phyloP scores from a whole-genome alignment of 2,797 vertebrate genomes.

The Coendou prehensilis region DNA sequence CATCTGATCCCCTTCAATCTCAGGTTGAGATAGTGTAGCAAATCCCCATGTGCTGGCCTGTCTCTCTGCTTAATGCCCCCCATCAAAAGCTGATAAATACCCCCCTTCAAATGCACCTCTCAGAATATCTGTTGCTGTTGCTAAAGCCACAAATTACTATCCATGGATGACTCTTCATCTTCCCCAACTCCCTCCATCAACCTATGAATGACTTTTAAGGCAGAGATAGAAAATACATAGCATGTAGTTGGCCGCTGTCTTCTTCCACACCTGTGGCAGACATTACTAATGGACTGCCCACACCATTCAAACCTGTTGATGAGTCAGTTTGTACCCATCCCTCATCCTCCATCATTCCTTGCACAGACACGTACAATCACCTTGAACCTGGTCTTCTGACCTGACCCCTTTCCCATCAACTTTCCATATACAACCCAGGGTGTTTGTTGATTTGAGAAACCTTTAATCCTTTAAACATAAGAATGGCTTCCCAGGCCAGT shows the following conservation, averaged over 20 bases:
- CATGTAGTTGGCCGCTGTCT: neutral
- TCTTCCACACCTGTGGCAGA: neutral
- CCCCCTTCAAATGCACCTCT: neutral
- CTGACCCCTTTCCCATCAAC: neutral
- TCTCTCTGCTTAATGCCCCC: neutral
- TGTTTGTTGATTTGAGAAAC: neutral
- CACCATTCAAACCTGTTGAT: neutral
- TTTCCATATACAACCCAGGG: neutral
- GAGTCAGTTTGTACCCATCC: neutral
- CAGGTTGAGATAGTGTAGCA: neutral
- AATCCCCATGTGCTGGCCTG: neutral
- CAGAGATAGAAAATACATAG: conserved; percentile 5
- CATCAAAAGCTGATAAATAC: neutral
- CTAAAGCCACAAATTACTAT: neutral
- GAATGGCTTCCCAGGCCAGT: neutral
- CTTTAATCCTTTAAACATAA: conserved; percentile 51
- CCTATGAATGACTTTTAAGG: neutral
- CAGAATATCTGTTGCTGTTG: neutral
- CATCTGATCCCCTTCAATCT: neutral
- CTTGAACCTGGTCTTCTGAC: neutral
- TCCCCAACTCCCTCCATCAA: neutral
- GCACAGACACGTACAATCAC: neutral
- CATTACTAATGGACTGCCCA: conserved; percentile 44
- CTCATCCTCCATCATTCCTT: neutral
- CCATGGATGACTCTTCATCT: neutral